Conservation (phyloP, 2,113 vertebrate species). For the Plotosus lineatus region DNA sequence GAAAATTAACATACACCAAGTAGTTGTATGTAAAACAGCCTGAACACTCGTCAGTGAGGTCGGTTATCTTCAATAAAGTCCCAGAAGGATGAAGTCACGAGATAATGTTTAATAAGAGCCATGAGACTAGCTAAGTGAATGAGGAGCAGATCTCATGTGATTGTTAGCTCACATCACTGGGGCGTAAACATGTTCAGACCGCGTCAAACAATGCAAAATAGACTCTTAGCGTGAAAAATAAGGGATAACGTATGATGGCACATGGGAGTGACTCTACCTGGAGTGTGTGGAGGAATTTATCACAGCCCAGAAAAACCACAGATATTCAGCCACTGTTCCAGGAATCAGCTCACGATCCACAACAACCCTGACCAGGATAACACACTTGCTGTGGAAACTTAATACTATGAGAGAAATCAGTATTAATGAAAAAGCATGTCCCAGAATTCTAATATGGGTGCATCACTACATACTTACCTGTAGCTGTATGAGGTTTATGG, state of each 20-base stretch:
- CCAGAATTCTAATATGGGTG: not conserved
- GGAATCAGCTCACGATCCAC: not conserved
- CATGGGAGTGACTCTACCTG: not conserved
- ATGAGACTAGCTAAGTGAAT: conserved; percentile 43
- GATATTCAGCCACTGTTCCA: not conserved
- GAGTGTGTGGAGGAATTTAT: not conserved
- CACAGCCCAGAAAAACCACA: not conserved
- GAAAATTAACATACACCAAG: not conserved
- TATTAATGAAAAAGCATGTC: not conserved
- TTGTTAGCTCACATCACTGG: not conserved
- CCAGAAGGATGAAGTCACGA: conserved; percentile 33
- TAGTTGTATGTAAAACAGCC: not conserved
- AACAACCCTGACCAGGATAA: not conserved
- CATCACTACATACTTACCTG: not conserved
- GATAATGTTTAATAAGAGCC: conserved; percentile 40
- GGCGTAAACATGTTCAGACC: conserved; percentile 23
- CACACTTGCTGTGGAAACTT: not conserved
- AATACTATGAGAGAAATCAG: not conserved
- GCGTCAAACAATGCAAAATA: not conserved
- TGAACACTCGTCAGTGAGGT: conserved; percentile 1
- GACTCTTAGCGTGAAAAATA: not conserved
- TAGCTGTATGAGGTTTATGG: not conserved
- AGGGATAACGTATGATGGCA: not conserved
- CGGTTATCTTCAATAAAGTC: not conserved
- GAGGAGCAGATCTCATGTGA: conserved; percentile 41